Conservation (phyloP, 2,888 invertebrate species). For the Drosophila colorata region DNA sequence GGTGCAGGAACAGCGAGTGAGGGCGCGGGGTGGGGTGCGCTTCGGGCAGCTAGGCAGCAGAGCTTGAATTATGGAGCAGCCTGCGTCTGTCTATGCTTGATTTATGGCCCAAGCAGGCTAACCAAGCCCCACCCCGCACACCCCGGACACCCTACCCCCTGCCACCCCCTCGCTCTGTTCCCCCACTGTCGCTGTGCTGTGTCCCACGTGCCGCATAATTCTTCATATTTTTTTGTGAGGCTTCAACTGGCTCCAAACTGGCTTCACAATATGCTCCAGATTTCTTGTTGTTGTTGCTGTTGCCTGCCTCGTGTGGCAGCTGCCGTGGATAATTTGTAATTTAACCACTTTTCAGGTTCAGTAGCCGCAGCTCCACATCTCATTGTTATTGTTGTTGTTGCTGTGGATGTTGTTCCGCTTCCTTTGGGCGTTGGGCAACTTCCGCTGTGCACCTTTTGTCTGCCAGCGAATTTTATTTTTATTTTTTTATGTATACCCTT, state of each 20-base stretch:
- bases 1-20: constrained; percentile 12
- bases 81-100: constrained; percentile 77
- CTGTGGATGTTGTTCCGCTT: constrained; percentile 58
- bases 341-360: constrained; percentile 85
- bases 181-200: background rate
- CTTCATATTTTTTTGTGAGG: constrained; percentile 73
- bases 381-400: constrained; percentile 29
- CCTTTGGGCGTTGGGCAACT: constrained; percentile 70
- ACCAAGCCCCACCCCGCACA: background rate
- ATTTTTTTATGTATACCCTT: constrained; percentile 14
- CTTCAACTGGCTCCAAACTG: constrained; percentile 56
- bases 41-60: constrained; percentile 11
- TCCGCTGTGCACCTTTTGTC: constrained; percentile 69
- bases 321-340: constrained; percentile 84
- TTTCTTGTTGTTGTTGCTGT: constrained; percentile 32
- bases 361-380: constrained; percentile 71
- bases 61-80: constrained; percentile 73
- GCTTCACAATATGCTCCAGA: constrained; percentile 47
- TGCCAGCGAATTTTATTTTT: constrained; percentile 31
- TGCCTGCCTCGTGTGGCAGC: constrained; percentile 59
- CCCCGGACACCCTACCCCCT: background rate
- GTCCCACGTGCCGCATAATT: constrained; percentile 78
- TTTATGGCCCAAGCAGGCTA: constrained; percentile 58
- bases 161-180: background rate
- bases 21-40: background rate